Conservation (phyloP, 1,140 invertebrate species). For the Apolygus lucorum region DNA sequence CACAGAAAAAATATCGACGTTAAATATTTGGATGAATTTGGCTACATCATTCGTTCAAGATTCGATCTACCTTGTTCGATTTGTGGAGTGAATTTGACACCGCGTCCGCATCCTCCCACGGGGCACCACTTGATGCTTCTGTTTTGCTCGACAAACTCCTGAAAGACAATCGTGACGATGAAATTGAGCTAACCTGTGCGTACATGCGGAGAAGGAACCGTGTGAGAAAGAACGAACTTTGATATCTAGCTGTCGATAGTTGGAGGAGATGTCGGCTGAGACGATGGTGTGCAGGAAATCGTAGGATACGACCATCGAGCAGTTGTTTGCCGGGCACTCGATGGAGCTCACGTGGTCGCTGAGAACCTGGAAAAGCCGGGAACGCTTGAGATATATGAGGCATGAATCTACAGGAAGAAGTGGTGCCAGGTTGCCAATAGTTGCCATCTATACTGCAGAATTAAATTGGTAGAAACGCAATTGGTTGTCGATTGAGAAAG, state of each 20-base stretch:
- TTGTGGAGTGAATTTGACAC: slow-evolving; percentile 44
- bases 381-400: too few relatives aligned
- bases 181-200: not conserved
- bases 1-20: too few relatives aligned
- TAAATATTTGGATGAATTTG: too few relatives aligned
- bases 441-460: too few relatives aligned
- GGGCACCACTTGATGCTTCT: slow-evolving; percentile 67
- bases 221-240: slow-evolving; percentile 44
- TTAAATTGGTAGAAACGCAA: too few relatives aligned
- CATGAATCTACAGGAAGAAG: too few relatives aligned
- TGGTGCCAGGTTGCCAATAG: too few relatives aligned
- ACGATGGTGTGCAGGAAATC: slow-evolving; percentile 59
- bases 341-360: slow-evolving; percentile 60
- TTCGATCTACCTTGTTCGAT: slow-evolving; percentile 1
- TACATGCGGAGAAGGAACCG: too few relatives aligned
- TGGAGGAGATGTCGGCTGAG: slow-evolving; percentile 46
- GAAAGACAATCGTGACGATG: slow-evolving; percentile 6
- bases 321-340: slow-evolving; percentile 56
- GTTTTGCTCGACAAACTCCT: slow-evolving; percentile 67
- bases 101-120: slow-evolving; percentile 56
- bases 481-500: too few relatives aligned
- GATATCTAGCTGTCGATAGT: slow-evolving; percentile 64
- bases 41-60: too few relatives aligned
- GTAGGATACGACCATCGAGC: slow-evolving; percentile 56
- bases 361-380: slow-evolving; percentile 47